Base-by-base conservation (phyloP, 2,113 vertebrate species). In the Egretta garzetta region DNA sequence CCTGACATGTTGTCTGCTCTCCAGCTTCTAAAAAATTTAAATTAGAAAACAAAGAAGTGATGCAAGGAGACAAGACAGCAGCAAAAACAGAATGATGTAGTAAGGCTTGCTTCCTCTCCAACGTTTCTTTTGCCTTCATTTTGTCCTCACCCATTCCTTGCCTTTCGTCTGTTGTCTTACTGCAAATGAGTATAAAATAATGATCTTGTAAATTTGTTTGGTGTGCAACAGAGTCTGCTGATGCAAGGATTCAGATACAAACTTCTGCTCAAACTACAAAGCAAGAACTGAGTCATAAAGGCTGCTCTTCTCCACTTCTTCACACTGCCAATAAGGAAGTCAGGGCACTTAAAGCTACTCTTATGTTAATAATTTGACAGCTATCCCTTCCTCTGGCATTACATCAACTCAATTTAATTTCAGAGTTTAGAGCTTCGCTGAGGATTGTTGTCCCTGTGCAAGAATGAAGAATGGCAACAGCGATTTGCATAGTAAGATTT, bases 271-370 rank as follows among this genome's bases (percentile, higher is more conserved):
- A 41, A 90, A 96, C 93, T 95, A 96, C 96, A 97, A 97, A 97
- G 96, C 90, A n/a, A 90, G 71, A 67, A 73, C 77, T 97, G 96
- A 97, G 62, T 97, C 96, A 97, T 60, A 97, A 97, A 97, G 96
- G 92, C 90, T 80, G 73, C 93, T 96, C 96, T 41, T 88, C 94
- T 85, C 83, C 66, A 64, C 52, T 96, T 81, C 89, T 92, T 23
- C 63, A 49, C 47, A 2, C 80, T 95, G 95, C 93, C 96, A 97
- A 96, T 68, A 66, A 96, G 96, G 96, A 96, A 96, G 95, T 91
- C 84, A 73, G 90, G 85, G 84, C 90, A 93, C 89, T 88, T 27
- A 76, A 82, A 95, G 95, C 90, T 95, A 24, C 91, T 92, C 87
- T 93, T 70, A 96, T 90, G 93, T 50, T 53, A 93, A 88, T 95